These are phyloP conservation scores for Phainopepla nitens DNA, from an alignment of 2,113 vertebrate species.

Conservation along the genomic window DNA sequence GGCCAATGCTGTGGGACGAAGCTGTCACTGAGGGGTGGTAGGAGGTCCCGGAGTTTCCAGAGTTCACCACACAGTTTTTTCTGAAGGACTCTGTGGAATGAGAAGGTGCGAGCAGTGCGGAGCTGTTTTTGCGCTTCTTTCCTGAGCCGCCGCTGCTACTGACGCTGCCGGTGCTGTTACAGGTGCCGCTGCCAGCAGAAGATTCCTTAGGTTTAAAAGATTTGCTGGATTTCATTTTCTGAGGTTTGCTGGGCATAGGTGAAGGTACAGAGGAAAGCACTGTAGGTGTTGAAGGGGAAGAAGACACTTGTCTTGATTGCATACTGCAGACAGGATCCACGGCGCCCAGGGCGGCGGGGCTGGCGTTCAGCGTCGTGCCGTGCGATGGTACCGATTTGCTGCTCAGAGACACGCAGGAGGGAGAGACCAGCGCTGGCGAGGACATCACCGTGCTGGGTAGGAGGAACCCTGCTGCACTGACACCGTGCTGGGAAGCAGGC, in stretches of 20 bases:
- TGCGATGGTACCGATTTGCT: constrained; percentile 86
- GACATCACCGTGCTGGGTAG: constrained; percentile 78
- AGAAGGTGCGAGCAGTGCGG: constrained; percentile 79
- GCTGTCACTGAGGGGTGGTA: constrained; percentile 79
- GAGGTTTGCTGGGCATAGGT: constrained; percentile 87
- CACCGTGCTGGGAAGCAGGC: constrained; percentile 74
- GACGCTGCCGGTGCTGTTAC: constrained; percentile 77
- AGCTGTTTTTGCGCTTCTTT: constrained; percentile 94
- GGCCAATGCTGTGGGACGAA: constrained; percentile 82
- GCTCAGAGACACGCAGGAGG: constrained; percentile 82
- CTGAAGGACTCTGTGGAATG: constrained; percentile 89
- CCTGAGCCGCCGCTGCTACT: constrained; percentile 82
- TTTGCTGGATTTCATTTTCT: constrained; percentile 89
- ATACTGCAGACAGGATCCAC: constrained; percentile 87
- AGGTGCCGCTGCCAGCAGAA: constrained; percentile 76
- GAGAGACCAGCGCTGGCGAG: constrained; percentile 68
- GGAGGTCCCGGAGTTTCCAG: constrained; percentile 84
- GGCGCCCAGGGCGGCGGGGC: constrained; percentile 79
- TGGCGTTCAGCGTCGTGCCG: constrained; percentile 93
- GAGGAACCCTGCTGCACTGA: constrained; percentile 80
- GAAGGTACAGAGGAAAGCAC: constrained; percentile 89
- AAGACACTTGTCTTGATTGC: constrained; percentile 93
- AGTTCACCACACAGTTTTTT: constrained; percentile 90
- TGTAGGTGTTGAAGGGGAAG: constrained; percentile 93
- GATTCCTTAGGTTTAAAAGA: constrained; percentile 88